Conservation (phyloP, 1,140 invertebrate genomes). For the Drosophila sp. region DNA sequence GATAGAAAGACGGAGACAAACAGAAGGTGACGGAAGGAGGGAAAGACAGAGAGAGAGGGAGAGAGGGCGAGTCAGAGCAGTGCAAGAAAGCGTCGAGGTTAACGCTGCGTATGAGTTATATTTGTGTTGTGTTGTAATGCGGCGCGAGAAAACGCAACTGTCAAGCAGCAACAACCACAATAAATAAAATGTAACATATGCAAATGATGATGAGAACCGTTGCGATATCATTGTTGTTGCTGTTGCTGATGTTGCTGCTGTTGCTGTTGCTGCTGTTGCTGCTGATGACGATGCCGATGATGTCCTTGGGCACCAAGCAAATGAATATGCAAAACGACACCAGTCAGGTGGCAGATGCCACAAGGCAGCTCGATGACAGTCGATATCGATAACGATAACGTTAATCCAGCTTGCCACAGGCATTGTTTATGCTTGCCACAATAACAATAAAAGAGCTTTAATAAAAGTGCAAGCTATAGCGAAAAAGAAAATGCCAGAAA, state of each 20-base stretch:
- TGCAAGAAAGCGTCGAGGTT: conserved; percentile 63
- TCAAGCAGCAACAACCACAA: conserved; percentile 58
- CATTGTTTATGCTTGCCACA: conserved; percentile 26
- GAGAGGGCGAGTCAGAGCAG: not conserved
- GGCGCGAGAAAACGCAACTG: conserved; percentile 53
- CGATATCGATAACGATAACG: conserved; percentile 51
- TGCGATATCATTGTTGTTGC: conserved; percentile 46
- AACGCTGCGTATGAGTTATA: conserved; percentile 81
- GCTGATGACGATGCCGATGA: conserved; percentile 33
- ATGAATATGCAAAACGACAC: conserved; percentile 53
- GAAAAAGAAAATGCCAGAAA: conserved; percentile 30
- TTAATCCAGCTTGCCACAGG: conserved; percentile 23
- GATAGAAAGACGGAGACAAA: not conserved
- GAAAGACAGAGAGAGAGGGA: not conserved
- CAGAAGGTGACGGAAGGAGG: not conserved
- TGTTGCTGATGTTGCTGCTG: conserved; percentile 21
- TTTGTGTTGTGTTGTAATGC: conserved; percentile 69
- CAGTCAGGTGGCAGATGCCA: conserved; percentile 15
- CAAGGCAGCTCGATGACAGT: conserved; percentile 38
- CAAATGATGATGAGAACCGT: conserved; percentile 80
- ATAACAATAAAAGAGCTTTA: conserved; percentile 6
- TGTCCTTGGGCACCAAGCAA: conserved; percentile 44
- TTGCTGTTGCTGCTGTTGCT: conserved; percentile 25
- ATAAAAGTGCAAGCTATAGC: conserved; percentile 42
- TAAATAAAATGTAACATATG: conserved; percentile 83